These are phyloP conservation scores for Perca fluviatilis DNA, from an alignment of 2,113 vertebrate genomes.

Conservation along the genomic window DNA sequence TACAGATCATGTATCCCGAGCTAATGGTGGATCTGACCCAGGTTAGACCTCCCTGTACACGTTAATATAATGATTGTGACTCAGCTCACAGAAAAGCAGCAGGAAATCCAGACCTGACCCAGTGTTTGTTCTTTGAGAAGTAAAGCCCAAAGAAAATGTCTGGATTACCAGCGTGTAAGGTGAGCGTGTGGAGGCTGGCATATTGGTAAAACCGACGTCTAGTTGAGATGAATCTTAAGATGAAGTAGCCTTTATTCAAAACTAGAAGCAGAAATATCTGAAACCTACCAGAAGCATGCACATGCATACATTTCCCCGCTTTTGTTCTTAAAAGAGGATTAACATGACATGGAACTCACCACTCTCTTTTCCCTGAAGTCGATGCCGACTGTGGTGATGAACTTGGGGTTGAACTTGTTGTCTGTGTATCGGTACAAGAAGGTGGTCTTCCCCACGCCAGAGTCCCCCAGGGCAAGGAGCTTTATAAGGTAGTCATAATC, in stretches of 20 bases:
- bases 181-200: no score
- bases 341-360: conserved; percentile 76
- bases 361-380: conserved; percentile 98
- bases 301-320: not conserved
- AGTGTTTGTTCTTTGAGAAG: conserved; percentile 16
- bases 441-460: conserved; percentile 95
- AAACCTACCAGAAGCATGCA: not conserved
- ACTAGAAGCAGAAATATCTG: not conserved
- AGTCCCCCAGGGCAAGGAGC: conserved; percentile 96
- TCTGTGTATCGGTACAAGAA: conserved; percentile 96
- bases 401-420: conserved; percentile 97
- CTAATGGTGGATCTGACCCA: not conserved
- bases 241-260: not conserved
- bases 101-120: conserved; percentile 26
- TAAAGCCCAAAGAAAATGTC: not conserved
- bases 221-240: not conserved
- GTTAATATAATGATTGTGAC: conserved; percentile 22
- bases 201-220: not conserved
- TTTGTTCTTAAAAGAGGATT: not conserved
- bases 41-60: not conserved
- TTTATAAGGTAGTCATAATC: conserved; percentile 99
- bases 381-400: conserved; percentile 97
- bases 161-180: not conserved
- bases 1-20: not conserved
- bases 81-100: conserved; percentile 34